Evolutionary conservation across 2,113 vertebrate species (phyloP).

Genomic region (Festucalex cinctus): DNA sequence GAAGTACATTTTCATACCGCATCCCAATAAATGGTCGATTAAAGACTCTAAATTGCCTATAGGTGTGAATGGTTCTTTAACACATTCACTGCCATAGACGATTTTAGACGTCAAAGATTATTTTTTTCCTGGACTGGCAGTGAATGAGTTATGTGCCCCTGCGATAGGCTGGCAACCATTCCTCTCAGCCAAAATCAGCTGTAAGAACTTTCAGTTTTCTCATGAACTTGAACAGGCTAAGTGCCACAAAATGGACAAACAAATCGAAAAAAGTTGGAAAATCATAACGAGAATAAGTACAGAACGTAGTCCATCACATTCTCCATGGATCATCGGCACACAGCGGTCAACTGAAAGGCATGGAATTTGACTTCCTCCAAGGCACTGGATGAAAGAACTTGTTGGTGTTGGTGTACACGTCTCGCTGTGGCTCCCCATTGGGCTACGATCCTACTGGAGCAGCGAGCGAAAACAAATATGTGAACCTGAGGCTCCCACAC

Average conservation of each 20-base stretch:
- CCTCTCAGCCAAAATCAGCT: neutral
- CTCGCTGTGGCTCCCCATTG: slow-evolving; percentile 52
- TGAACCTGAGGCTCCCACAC: slow-evolving; percentile 41
- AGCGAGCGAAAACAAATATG: slow-evolving; percentile 63
- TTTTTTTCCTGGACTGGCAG: no score
- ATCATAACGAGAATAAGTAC: slow-evolving; percentile 22
- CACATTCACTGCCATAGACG: no score
- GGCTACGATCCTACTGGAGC: slow-evolving; percentile 49
- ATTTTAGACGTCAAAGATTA: no score
- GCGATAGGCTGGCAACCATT: neutral
- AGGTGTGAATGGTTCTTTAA: neutral
- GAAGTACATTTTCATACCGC: neutral
- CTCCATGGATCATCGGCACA: slow-evolving; percentile 29
- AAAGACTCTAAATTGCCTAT: neutral
- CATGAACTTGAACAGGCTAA: neutral
- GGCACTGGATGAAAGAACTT: slow-evolving; percentile 49
- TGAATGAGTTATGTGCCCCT: neutral
- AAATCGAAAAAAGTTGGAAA: slow-evolving; percentile 20
- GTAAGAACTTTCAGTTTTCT: neutral
- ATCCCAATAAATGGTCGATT: neutral
- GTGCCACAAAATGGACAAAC: neutral
- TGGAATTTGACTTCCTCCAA: slow-evolving; percentile 35
- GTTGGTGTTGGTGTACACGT: slow-evolving; percentile 59
- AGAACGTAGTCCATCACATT: slow-evolving; percentile 10
- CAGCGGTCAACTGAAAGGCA: slow-evolving; percentile 31